Evolutionary conservation across 2,797 vertebrate species (phyloP).

Genomic region (Notolepis coatsorum): DNA sequence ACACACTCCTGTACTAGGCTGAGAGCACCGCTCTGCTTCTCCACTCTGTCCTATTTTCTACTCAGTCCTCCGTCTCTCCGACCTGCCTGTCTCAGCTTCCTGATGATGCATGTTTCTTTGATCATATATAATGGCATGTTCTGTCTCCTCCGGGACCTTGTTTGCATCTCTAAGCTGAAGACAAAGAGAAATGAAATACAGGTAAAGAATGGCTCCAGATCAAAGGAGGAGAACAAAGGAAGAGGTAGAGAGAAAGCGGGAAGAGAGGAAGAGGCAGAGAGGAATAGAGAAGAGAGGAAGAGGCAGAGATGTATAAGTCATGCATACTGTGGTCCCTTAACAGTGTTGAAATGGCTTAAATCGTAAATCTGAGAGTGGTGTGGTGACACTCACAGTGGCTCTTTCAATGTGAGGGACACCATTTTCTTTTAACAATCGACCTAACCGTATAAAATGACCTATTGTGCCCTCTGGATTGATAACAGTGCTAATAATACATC

Average conservation of each 20-base stretch:
- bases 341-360: conserved; percentile 14
- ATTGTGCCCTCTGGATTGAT: too few species aligned
- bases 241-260: conserved; percentile 15
- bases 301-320: too few species aligned
- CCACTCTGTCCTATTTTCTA: neutral
- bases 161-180: conserved; percentile 44
- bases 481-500: too few species aligned
- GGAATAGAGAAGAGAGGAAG: conserved; percentile 6
- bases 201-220: too few species aligned
- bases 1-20: too few species aligned
- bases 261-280: conserved; percentile 20
- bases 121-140: neutral
- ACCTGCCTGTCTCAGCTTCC: neutral
- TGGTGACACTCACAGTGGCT: too few species aligned
- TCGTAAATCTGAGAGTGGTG: neutral
- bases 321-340: too few species aligned
- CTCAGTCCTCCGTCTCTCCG: neutral
- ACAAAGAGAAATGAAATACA: conserved; percentile 14
- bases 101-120: neutral
- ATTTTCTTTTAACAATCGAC: too few species aligned
- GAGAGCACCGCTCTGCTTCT: neutral
- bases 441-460: too few species aligned
- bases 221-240: neutral
- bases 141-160: neutral
- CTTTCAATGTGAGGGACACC: too few species aligned